Percentiles rank a stretch among this genome's conserved stretches.
phyloP scores from a whole-genome alignment of 92 coral and sea anemone species.

The Palythoa grandis region DNA sequence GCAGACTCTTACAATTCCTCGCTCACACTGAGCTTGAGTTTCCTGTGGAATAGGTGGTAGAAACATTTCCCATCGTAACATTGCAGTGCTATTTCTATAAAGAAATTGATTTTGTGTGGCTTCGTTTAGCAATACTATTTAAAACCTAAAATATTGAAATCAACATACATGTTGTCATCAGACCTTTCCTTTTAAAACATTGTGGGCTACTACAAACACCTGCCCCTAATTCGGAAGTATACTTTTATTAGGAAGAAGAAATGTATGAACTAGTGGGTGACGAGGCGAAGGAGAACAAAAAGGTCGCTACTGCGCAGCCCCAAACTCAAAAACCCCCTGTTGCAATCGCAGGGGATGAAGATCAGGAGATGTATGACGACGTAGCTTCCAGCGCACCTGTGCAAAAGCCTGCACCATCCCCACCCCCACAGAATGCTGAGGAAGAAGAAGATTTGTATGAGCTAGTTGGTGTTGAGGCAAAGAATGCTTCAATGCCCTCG shows the following conservation, averaged over 20 bases:
- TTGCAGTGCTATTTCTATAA: no score
- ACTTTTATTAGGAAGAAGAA: slow-evolving; percentile 9
- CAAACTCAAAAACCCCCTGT: background rate
- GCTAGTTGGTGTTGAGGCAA: slow-evolving; percentile 36
- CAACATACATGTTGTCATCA: no score
- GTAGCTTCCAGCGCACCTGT: slow-evolving; percentile 2
- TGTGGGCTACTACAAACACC: no score
- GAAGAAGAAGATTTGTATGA: slow-evolving; percentile 37
- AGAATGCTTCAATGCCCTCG: slow-evolving; percentile 9
- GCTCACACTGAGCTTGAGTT: no score
- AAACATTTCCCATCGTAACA: no score
- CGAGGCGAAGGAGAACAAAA: slow-evolving; percentile 28
- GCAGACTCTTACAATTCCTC: no score
- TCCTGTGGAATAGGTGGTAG: no score
- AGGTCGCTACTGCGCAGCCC: background rate
- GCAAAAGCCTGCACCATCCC: background rate
- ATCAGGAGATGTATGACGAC: slow-evolving; percentile 48
- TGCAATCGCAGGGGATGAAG: slow-evolving; percentile 14
- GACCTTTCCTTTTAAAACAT: background rate
- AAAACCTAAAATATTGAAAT: no score
- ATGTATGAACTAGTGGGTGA: slow-evolving; percentile 39
- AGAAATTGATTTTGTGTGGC: no score
- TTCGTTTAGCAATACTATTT: no score
- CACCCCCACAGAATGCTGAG: slow-evolving; percentile 23
- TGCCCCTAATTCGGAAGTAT: background rate